A percentile compares a stretch with the other conserved stretches of the same genome.
These are phyloP conservation scores for Meteorus colon DNA, from an alignment of 2,888 invertebrate genomes.

Conservation along the genomic window DNA sequence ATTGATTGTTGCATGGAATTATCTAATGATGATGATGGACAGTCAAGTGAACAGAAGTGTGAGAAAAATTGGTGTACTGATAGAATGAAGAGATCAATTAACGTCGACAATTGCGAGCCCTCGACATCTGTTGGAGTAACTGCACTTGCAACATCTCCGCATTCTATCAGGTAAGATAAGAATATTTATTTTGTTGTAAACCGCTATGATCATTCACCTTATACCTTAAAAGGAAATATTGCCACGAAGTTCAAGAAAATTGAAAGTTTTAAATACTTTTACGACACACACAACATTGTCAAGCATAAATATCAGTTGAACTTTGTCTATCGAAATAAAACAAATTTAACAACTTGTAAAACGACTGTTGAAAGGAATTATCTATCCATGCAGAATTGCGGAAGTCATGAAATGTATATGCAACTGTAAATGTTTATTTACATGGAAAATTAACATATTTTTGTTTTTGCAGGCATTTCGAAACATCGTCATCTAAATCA, in stretches of 20 bases:
- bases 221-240: conserved; percentile 42
- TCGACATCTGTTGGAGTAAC: conserved; percentile 55
- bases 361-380: not conserved
- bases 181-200: conserved; percentile 32
- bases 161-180: conserved; percentile 45
- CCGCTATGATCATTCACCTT: not conserved
- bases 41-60: conserved; percentile 11
- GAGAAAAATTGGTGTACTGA: conserved; percentile 55
- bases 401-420: not conserved
- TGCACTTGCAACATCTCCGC: not conserved
- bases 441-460: not conserved
- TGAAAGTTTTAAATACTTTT: not conserved
- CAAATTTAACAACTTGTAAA: not conserved
- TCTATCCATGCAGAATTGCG: not conserved
- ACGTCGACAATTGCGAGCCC: conserved; percentile 50
- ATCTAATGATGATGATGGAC: conserved; percentile 21
- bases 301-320: not conserved
- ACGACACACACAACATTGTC: not conserved
- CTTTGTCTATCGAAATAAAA: not conserved
- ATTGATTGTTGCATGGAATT: conserved; percentile 35
- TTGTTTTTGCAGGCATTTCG: conserved; percentile 22
- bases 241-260: conserved; percentile 11
- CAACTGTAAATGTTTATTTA: not conserved
- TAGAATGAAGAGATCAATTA: conserved; percentile 47
- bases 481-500: conserved; percentile 50